phyloP scores from a whole-genome alignment of 2,113 vertebrate species.

The Chaetops frenatus region DNA sequence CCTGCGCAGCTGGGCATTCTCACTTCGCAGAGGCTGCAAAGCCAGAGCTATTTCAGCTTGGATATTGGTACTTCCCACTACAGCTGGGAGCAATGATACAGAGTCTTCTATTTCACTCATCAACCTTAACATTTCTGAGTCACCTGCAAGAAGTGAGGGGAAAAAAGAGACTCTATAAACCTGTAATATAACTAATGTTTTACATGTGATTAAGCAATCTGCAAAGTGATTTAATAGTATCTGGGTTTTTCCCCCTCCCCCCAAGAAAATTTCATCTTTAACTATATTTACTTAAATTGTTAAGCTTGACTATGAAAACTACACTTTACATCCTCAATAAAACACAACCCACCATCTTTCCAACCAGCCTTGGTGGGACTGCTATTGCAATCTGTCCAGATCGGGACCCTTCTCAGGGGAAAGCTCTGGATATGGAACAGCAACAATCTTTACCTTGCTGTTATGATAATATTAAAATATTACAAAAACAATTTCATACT shows the following conservation, averaged over 20 bases:
- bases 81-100: constrained; percentile 68
- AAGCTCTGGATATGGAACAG: not conserved
- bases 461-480: not conserved
- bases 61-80: constrained; percentile 41
- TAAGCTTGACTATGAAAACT: not conserved
- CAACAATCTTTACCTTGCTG: not conserved
- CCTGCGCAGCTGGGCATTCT: constrained; percentile 84
- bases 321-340: not conserved
- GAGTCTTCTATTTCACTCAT: constrained; percentile 77
- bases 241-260: fast-evolving
- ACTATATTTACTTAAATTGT: not conserved
- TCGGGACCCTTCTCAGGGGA: not conserved
- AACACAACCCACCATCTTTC: not conserved
- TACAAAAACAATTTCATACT: not conserved
- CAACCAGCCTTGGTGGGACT: not conserved
- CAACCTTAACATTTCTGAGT: constrained; percentile 76
- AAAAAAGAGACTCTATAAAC: not conserved
- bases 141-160: constrained; percentile 39
- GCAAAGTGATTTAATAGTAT: not conserved
- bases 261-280: not conserved
- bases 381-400: not conserved
- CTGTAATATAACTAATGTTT: not conserved
- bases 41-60: constrained; percentile 77
- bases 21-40: constrained; percentile 75
- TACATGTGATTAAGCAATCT: not conserved